Base-by-base conservation (phyloP, 2,888 invertebrate species). In the Hyalella azteca region DNA sequence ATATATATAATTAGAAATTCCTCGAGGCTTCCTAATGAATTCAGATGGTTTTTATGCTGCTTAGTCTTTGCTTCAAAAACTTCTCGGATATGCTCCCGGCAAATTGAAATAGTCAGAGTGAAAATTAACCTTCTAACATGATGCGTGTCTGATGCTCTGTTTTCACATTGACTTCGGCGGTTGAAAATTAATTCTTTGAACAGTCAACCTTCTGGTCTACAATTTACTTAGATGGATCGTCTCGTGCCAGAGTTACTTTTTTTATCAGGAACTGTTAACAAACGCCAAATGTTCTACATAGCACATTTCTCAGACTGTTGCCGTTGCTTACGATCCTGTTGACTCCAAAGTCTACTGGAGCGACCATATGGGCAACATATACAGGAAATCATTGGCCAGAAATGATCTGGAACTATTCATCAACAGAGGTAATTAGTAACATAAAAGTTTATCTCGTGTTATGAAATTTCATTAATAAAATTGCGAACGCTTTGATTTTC, bases 251-350 rank as follows among this genome's bases (percentile, higher is more conserved):
- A n/a, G n/a, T n/a, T n/a, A n/a, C n/a, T n/a, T n/a, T n/a, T n/a
- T n/a, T n/a, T n/a, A n/a, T n/a, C n/a, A n/a, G n/a, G n/a, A n/a
- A n/a, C n/a, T n/a, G n/a, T n/a, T n/a, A n/a, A n/a, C n/a, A n/a
- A n/a, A n/a, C n/a, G n/a, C n/a, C n/a, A n/a, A n/a, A n/a, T n/a
- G n/a, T n/a, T n/a, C n/a, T n/a, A n/a, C n/a, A n/a, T n/a, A n/a
- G n/a, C n/a, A n/a, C 22, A 11, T 26, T 22, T 19, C 36, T 5
- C 66, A 81, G 81, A 36, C 36, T n/a, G n/a, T 81, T 7, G 81
- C 59, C 9, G 50, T 81, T 22, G 77, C 66, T 2, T 81, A 81
- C 22, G 81, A 81, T 29, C 81, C 81, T 0, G 2, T 79, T 15
- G 73, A 66, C 7, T 5, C 41, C 19, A 29, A 41, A 15, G 79